These are phyloP conservation scores for Lepidurus couesii DNA, from an alignment of 1,140 invertebrate genomes.

Conservation along the genomic window DNA sequence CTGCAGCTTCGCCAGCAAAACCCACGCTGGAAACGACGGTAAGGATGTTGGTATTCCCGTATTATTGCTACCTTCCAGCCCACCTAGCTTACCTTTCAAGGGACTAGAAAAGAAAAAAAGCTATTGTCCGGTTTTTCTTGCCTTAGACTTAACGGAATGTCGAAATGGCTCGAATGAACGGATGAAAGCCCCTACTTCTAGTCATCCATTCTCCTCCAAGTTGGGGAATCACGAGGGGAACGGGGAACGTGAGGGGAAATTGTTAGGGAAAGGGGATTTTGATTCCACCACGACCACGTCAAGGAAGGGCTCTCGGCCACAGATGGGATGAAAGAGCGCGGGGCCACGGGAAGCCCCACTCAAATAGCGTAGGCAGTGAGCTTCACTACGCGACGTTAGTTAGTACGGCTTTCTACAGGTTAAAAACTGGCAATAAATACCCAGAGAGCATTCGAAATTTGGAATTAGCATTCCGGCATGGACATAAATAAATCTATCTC, in stretches of 20 bases:
- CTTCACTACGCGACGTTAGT: not conserved
- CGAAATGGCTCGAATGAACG: not conserved
- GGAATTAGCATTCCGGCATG: not conserved
- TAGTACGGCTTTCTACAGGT: not conserved
- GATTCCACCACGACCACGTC: not conserved
- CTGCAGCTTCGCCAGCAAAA: not conserved
- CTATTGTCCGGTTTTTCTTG: no score
- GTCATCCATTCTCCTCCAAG: not conserved
- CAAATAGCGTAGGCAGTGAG: not conserved
- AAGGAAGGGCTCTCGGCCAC: not conserved
- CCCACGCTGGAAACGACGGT: not conserved
- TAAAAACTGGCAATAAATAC: not conserved
- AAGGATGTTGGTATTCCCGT: no score
- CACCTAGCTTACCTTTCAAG: no score
- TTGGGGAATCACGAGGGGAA: not conserved
- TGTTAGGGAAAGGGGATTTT: conserved; percentile 14
- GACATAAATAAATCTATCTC: not conserved
- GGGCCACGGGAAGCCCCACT: conserved; percentile 12
- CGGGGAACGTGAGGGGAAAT: conserved; percentile 20
- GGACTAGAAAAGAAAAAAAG: no score
- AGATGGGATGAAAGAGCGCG: not conserved
- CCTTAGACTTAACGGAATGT: not conserved
- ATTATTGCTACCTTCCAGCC: no score
- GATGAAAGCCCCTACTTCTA: not conserved
- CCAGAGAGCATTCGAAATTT: not conserved